These are phyloP conservation scores for Aporophyla lueneburgensis DNA, from an alignment of 2,888 invertebrate genomes.

Conservation along the genomic window DNA sequence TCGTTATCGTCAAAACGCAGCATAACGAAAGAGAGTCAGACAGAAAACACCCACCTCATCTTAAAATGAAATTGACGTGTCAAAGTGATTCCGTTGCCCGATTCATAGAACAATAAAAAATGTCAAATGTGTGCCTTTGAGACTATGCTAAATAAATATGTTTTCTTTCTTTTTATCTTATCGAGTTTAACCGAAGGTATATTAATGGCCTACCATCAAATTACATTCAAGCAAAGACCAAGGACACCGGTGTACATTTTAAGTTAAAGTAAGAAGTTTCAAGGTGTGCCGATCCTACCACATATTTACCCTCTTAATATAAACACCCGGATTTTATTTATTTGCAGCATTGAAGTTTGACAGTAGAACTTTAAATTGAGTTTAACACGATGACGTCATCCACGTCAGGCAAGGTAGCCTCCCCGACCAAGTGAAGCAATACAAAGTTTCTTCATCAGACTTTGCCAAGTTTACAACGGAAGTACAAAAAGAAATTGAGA, in stretches of 20 bases:
- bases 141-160: no score
- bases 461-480: slow-evolving; percentile 46
- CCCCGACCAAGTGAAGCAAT: slow-evolving; percentile 53
- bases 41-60: no score
- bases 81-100: no score
- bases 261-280: background rate
- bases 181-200: no score
- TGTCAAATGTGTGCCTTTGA: no score
- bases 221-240: background rate
- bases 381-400: slow-evolving; percentile 63
- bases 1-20: background rate
- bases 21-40: background rate
- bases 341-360: slow-evolving; percentile 53
- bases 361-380: slow-evolving; percentile 68
- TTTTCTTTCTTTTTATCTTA: no score
- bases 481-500: slow-evolving; percentile 40
- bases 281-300: background rate
- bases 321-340: slow-evolving; percentile 30
- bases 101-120: no score
- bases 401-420: slow-evolving; percentile 55
- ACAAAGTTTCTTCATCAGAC: slow-evolving; percentile 69
- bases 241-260: background rate
- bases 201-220: background rate
- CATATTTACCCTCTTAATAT: background rate
- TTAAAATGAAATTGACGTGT: no score